Conservation (phyloP, 2,113 vertebrate genomes). For the Aptenodytes patagonicus region DNA sequence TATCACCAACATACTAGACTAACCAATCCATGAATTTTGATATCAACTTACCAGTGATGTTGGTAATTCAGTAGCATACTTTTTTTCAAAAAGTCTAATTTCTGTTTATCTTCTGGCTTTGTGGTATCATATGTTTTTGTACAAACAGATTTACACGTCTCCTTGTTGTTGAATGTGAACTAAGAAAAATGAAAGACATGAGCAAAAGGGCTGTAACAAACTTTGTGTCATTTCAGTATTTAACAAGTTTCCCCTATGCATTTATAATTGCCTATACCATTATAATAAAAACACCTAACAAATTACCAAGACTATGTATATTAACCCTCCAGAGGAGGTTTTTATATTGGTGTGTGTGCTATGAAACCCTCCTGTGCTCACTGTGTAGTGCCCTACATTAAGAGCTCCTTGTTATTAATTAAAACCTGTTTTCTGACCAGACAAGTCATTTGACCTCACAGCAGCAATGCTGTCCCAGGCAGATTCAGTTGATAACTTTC, state of each 20-base stretch:
- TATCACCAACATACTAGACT: neutral
- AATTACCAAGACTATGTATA: neutral
- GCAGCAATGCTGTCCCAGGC: neutral
- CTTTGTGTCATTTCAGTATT: neutral
- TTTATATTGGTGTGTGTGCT: neutral
- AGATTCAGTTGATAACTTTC: neutral
- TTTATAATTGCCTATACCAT: neutral
- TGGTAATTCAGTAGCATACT: conserved; percentile 95
- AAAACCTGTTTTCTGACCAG: neutral
- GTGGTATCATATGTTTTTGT: conserved; percentile 79
- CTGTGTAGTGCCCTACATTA: neutral
- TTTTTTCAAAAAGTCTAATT: conserved; percentile 90
- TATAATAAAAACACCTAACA: neutral
- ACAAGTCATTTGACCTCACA: neutral
- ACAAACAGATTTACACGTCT: conserved; percentile 84
- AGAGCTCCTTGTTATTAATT: neutral
- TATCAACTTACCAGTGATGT: conserved; percentile 86
- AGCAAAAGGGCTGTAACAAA: neutral
- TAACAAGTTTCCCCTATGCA: neutral
- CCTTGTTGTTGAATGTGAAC: conserved; percentile 85
- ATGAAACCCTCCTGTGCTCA: neutral
- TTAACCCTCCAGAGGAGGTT: neutral
- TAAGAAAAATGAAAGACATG: conserved; percentile 46
- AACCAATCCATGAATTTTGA: neutral
- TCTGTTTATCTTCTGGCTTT: conserved; percentile 78